These are phyloP conservation scores for Paramormyrops kingsleyae DNA, from an alignment of 2,113 vertebrate species.

Conservation along the genomic window DNA sequence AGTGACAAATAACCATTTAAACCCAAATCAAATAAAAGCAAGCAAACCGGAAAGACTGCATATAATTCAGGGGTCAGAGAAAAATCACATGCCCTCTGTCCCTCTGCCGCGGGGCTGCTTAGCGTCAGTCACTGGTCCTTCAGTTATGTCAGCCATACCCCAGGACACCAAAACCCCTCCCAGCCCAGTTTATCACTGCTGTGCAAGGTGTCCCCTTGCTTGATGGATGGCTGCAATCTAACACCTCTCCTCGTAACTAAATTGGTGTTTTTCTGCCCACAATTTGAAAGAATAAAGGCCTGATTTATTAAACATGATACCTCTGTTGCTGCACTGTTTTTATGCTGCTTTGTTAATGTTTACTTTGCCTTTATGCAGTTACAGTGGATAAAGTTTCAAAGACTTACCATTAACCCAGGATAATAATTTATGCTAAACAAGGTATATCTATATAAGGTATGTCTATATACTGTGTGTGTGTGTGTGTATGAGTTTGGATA, in stretches of 20 bases:
- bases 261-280: neutral
- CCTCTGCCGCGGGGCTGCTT: neutral
- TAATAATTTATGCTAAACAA: too few relatives aligned
- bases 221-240: neutral
- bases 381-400: neutral
- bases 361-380: neutral
- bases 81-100: neutral
- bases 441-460: neutral
- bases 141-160: neutral
- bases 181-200: neutral
- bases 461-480: neutral
- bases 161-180: neutral
- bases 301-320: neutral
- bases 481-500: neutral
- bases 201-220: neutral
- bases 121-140: neutral
- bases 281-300: neutral
- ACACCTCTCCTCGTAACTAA: neutral
- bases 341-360: neutral
- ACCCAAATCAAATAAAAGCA: neutral
- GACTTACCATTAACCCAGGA: neutral
- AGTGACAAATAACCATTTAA: neutral
- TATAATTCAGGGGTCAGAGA: neutral
- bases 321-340: neutral
- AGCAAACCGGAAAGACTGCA: neutral